Base-by-base conservation (phyloP, 2,888 invertebrate species). In the Leptarthrus brevirostris region DNA sequence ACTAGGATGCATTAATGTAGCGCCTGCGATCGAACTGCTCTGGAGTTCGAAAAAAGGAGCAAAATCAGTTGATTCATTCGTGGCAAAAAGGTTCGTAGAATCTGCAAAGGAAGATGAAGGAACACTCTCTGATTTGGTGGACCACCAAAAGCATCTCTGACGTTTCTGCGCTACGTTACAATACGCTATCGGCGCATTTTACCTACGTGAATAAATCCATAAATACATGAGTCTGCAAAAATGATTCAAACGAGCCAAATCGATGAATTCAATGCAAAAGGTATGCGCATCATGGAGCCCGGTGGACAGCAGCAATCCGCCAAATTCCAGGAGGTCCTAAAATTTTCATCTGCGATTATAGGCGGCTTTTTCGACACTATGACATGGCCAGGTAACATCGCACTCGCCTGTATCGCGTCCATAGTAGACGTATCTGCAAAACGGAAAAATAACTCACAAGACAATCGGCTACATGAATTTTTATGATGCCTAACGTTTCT, bases 291-390 rank as follows among this genome's bases (percentile, higher is more conserved):
- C 53, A 44, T 8, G 22, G 40, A 53, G 58, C 34, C 61, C 20
- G 22, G 34, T 36, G 53, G 54, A 49, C 44, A 40, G 52, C 61
- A 71, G 61, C 72, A 76, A 76, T 74, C 70, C 72, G 58, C 72
- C 52, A 72, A 74, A 76, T 76, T 76, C 74, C 74, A 76, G 77
- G 77, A 78, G 78, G 77, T 78, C 77, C 75, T 72, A 74, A 74
- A 73, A 74, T 75, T 72, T 73, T 73, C 70, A 76, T 74, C 74
- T 74, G 76, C 72, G 53, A 76, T 70, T 49, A 47, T 58, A 75
- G 84, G 85, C 84, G 84, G 83, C 85, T 84, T 80, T 80, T 82
- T 81, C 82, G 80, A 84, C 84, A 84, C 83, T 80, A 80, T 82
- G 81, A 80, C 82, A 82, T 81, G 81, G 80, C 79, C 80, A 44